Evolutionary conservation across 2,888 invertebrate genomes (phyloP).

Genomic region (Cataglyphis cursor): DNA sequence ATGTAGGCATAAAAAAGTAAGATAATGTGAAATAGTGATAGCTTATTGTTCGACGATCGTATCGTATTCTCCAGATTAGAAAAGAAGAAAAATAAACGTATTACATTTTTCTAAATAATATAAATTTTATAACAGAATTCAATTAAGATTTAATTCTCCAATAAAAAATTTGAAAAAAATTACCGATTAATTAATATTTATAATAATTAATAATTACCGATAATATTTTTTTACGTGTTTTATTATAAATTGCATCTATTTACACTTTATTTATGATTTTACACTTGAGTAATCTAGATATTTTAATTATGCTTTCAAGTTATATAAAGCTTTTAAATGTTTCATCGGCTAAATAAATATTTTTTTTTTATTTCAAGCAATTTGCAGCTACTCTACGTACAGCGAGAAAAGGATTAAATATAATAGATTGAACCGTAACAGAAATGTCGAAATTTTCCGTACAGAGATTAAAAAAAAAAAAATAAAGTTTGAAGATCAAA

Average conservation of each 20-base stretch:
- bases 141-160: neutral
- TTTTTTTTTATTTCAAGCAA: neutral
- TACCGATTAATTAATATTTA: too few species aligned
- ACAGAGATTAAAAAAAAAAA: neutral
- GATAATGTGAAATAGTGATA: neutral
- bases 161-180: neutral
- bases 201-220: too few species aligned
- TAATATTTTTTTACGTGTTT: neutral
- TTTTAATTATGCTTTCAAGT: slow-evolving; percentile 13
- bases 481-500: neutral
- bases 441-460: neutral
- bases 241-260: neutral
- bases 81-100: neutral
- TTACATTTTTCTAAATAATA: neutral
- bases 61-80: neutral
- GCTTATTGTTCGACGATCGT: neutral
- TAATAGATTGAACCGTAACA: neutral
- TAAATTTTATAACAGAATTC: neutral
- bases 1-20: neutral
- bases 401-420: neutral
- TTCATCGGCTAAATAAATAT: neutral
- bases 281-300: neutral
- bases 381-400: slow-evolving; percentile 26
- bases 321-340: slow-evolving; percentile 4
- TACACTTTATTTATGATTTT: neutral